Percentiles rank a stretch among this genome's conserved stretches.
Conservation (phyloP, 2,113 vertebrate species). For the Clarias batrachus region DNA sequence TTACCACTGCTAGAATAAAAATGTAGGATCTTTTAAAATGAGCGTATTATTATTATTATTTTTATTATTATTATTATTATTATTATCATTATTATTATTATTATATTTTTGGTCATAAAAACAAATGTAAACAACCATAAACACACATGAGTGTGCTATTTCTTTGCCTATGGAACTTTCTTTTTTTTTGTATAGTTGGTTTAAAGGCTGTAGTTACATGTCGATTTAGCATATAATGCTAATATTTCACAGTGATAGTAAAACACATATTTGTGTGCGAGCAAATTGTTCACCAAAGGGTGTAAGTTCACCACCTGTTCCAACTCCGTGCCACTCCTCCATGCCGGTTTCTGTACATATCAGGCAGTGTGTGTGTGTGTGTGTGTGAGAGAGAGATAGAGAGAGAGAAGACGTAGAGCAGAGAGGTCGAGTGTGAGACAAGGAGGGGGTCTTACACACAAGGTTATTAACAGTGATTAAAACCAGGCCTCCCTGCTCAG, state of each 20-base stretch:
- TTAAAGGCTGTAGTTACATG: neutral
- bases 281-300: constrained; percentile 28
- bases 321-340: constrained; percentile 4
- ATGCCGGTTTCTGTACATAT: constrained; percentile 10
- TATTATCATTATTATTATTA: too few species aligned
- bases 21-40: too few species aligned
- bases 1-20: too few species aligned
- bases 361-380: constrained; percentile 14
- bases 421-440: neutral
- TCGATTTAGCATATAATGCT: neutral
- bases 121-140: too few species aligned
- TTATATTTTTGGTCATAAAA: too few species aligned
- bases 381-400: neutral
- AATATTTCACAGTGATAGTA: too few species aligned
- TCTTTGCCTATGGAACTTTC: neutral
- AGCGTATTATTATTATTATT: too few species aligned
- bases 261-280: constrained; percentile 8
- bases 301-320: constrained; percentile 51
- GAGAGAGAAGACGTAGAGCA: constrained; percentile 8
- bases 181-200: neutral
- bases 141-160: too few species aligned
- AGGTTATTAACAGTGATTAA: constrained; percentile 55
- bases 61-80: too few species aligned
- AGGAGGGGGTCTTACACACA: constrained; percentile 13
- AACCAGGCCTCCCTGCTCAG: constrained; percentile 42